Evolutionary conservation across 2,113 vertebrate genomes (phyloP).

Genomic region (Synchiropus splendidus): DNA sequence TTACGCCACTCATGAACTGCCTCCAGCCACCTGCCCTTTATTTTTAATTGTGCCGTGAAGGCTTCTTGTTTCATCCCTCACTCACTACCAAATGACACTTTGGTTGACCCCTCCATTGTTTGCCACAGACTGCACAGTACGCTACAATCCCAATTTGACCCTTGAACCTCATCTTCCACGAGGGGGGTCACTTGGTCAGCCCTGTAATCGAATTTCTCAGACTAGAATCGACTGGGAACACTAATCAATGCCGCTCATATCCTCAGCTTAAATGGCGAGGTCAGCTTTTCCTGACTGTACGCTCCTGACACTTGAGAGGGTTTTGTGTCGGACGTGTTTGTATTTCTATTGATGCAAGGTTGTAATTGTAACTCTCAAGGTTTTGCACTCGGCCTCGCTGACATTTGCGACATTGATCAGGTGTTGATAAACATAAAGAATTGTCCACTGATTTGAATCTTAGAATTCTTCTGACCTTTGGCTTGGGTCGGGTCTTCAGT

Average conservation of each 20-base stretch:
- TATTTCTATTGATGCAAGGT: too few species aligned
- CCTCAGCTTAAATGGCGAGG: constrained; percentile 11
- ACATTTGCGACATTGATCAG: neutral
- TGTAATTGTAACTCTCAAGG: neutral
- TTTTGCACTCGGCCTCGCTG: neutral
- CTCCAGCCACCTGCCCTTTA: too few species aligned
- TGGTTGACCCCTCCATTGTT: constrained; percentile 14
- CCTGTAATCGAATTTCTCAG: constrained; percentile 25
- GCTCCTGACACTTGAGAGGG: neutral
- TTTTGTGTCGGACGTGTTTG: neutral
- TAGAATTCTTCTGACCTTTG: too few species aligned
- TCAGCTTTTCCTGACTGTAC: constrained; percentile 12
- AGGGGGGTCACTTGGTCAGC: constrained; percentile 17
- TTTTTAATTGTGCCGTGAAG: too few species aligned
- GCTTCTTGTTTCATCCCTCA: neutral
- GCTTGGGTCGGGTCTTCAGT: too few species aligned
- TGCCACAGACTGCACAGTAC: constrained; percentile 8
- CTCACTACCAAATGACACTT: constrained; percentile 11
- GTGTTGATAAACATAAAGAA: too few species aligned
- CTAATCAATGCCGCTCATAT: constrained; percentile 28
- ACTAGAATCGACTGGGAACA: constrained; percentile 11
- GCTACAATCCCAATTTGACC: constrained; percentile 15
- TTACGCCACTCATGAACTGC: too few species aligned
- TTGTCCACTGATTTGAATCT: too few species aligned
- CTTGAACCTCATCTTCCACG: constrained; percentile 26